Conservation (phyloP, 1,140 invertebrate genomes). For the Plectrocnemia conspersa region DNA sequence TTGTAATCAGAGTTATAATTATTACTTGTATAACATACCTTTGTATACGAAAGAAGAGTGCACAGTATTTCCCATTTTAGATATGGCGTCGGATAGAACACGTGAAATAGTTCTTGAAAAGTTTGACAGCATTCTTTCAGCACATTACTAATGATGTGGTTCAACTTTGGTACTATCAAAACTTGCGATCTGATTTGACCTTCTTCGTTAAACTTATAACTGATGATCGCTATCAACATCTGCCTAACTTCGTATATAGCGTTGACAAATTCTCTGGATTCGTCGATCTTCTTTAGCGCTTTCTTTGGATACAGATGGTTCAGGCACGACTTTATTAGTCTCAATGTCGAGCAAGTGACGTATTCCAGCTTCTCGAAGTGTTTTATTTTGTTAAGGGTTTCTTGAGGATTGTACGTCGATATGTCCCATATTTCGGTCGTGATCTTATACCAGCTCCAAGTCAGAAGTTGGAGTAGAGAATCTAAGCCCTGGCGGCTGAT, state of each 20-base stretch:
- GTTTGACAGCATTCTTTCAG: conserved; percentile 87
- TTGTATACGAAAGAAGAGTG: conserved; percentile 74
- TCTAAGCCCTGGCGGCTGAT: conserved; percentile 82
- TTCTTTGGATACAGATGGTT: conserved; percentile 84
- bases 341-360: conserved; percentile 75
- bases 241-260: conserved; percentile 81
- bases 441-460: conserved; percentile 78
- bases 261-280: conserved; percentile 74
- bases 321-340: conserved; percentile 77
- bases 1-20: background rate
- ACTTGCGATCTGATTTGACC: conserved; percentile 34
- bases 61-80: conserved; percentile 91
- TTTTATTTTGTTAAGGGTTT: conserved; percentile 47
- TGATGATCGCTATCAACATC: conserved; percentile 77
- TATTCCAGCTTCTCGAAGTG: conserved; percentile 79
- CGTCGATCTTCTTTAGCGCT: conserved; percentile 56
- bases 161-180: conserved; percentile 39
- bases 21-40: conserved; percentile 54
- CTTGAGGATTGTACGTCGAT: conserved; percentile 39
- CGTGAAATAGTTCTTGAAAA: conserved; percentile 89
- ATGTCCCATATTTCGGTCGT: conserved; percentile 59
- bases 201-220: conserved; percentile 52
- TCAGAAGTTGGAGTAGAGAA: conserved; percentile 71
- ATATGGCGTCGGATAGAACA: conserved; percentile 90
- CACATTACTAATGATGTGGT: conserved; percentile 58